Evolutionary conservation across 2,888 invertebrate species (phyloP).

Genomic region (Drosophila atripex): DNA sequence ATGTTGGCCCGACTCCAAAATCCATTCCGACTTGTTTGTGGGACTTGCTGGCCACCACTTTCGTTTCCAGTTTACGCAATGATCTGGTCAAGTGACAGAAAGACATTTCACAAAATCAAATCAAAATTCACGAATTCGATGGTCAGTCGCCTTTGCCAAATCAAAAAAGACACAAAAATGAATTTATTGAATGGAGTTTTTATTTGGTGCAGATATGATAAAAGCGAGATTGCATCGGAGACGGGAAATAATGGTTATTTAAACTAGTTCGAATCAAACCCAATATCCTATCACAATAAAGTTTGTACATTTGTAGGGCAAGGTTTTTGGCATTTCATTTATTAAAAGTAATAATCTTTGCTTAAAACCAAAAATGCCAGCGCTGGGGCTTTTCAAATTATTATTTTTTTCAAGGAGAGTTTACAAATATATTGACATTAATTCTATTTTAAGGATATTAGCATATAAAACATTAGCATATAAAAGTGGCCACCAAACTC

Average conservation of each 20-base stretch:
- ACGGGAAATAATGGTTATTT: not conserved
- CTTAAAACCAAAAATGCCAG: not conserved
- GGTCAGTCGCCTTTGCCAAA: constrained; percentile 2
- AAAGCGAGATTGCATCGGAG: constrained; percentile 18
- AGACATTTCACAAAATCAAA: constrained; percentile 45
- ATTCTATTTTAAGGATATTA: too few species aligned
- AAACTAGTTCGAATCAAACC: constrained; percentile 1
- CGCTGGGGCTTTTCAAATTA: too few species aligned
- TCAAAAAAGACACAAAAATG: constrained; percentile 1
- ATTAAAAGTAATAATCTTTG: not conserved
- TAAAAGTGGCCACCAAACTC: too few species aligned
- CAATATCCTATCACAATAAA: not conserved
- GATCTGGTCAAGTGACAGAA: constrained; percentile 39
- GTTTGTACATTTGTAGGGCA: not conserved
- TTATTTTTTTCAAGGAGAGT: too few species aligned
- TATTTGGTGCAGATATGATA: not conserved
- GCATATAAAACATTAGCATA: too few species aligned
- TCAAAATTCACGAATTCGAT: constrained; percentile 44
- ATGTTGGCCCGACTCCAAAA: constrained; percentile 30
- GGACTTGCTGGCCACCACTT: constrained; percentile 53
- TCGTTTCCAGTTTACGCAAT: constrained; percentile 73
- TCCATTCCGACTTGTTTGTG: constrained; percentile 34
- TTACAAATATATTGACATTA: too few species aligned
- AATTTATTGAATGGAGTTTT: constrained; percentile 28
- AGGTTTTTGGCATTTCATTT: not conserved